These are phyloP conservation scores for Amblyjoppa proteus DNA, from an alignment of 2,888 invertebrate genomes.

Conservation along the genomic window DNA sequence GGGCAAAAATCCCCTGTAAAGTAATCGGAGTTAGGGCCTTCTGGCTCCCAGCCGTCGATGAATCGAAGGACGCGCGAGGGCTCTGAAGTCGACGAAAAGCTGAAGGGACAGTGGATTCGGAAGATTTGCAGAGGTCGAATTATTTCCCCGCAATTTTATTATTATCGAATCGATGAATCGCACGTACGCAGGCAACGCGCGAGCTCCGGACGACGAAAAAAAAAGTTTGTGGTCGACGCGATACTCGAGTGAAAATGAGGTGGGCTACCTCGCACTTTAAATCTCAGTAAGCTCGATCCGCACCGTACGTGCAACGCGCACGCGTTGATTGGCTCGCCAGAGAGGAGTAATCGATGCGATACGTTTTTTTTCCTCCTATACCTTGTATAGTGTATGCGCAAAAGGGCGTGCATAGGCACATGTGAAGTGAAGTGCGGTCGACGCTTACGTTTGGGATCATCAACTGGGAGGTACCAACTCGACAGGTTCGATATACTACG, in stretches of 20 bases:
- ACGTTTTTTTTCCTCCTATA: slow-evolving; percentile 5
- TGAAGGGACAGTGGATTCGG: not conserved
- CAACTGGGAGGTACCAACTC: slow-evolving; percentile 37
- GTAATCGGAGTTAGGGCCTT: no score
- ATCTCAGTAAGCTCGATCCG: slow-evolving; percentile 33
- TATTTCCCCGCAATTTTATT: slow-evolving; percentile 18
- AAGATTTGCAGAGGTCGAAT: not conserved
- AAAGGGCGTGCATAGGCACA: not conserved
- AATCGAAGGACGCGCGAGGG: not conserved
- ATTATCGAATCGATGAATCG: slow-evolving; percentile 14
- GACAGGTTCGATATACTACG: slow-evolving; percentile 30
- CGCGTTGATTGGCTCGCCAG: slow-evolving; percentile 54
- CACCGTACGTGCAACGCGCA: slow-evolving; percentile 28
- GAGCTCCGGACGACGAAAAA: slow-evolving; percentile 15
- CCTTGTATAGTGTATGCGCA: slow-evolving; percentile 1
- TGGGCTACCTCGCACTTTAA: slow-evolving; percentile 24
- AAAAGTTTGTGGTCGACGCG: slow-evolving; percentile 19
- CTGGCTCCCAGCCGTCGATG: no score
- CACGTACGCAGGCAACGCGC: not conserved
- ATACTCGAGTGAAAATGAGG: slow-evolving; percentile 14
- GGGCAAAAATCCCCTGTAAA: no score
- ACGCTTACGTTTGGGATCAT: slow-evolving; percentile 22
- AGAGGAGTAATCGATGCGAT: slow-evolving; percentile 45
- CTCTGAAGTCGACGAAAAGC: not conserved
- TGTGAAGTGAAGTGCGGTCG: slow-evolving; percentile 39